Evolutionary conservation across 2,113 vertebrate genomes (phyloP), one percentile per base, ranked within the genome.

Genomic region (Australoheros scitulus): DNA sequence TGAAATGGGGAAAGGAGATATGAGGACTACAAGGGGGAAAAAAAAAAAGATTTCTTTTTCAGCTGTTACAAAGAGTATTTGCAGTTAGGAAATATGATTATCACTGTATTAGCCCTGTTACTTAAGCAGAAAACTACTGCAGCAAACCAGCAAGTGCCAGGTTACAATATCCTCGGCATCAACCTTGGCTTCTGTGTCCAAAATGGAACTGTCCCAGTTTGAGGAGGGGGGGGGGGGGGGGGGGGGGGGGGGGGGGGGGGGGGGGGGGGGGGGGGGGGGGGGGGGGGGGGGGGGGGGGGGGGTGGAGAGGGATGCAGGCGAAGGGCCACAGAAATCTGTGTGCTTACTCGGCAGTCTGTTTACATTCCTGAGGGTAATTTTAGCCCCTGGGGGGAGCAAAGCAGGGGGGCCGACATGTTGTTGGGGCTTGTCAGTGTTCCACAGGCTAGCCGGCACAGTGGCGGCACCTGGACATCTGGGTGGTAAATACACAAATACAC

Each of bases 321-420:
- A 86, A 82, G 83, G 91, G 88, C 85, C 78, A 88, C 84, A 92
- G 90, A 92, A 89, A 94, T 84, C 83, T 6, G 83, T 90, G 90
- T 93, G 95, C 95, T 95, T 94, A 95, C 94, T 95, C 94, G 24
- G 93, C 94, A 94, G 90, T 94, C 85, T 96, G 94, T 95, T 96
- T 96, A 95, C 95, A 96, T 95, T 96, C 95, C 94, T 93, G 84
- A 86, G 86, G 92, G 94, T 95, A 95, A 95, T 95, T 95, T 95
- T 95, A 95, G 93, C 94, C 93, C 92, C 36, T 32, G 84, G 79
- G 82, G 90, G 65, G 74, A 41, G 84, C 56, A 76, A 78, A 80
- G 78, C 87, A 80, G 89, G 91, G 88, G 85, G 90, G 91, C 2
- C 78, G 59, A 82, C 81, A 89, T 91, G 92, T 94, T 89, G 90